A percentile compares a stretch with the other conserved stretches of the same genome.
phyloP scores from a whole-genome alignment of 2,113 vertebrate species.

The Hydrolagus affinis region DNA sequence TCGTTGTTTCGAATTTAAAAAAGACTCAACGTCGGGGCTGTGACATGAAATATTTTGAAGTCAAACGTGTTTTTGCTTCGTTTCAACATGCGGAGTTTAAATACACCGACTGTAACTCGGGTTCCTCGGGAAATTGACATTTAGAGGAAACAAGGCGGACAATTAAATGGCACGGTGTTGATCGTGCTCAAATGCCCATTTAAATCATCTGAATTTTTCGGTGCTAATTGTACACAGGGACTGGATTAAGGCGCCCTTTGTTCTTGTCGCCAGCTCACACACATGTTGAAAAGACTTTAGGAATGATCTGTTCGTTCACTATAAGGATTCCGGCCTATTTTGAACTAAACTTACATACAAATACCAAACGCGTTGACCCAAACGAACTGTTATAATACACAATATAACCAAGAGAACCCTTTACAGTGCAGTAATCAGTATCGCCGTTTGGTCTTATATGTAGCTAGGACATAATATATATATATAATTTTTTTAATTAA shows the following conservation, averaged over 20 bases:
- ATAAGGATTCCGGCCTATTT: neutral
- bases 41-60: no score
- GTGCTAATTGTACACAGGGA: neutral
- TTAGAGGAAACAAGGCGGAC: no score
- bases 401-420: neutral
- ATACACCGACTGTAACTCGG: no score
- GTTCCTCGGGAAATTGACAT: no score
- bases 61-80: no score
- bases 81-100: no score
- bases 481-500: no score
- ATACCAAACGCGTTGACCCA: neutral
- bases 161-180: neutral
- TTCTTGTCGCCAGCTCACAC: conserved; percentile 13
- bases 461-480: neutral
- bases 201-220: neutral
- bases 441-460: neutral
- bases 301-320: no score
- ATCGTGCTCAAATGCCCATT: neutral
- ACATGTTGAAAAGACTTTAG: no score
- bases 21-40: no score
- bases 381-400: neutral
- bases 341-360: neutral
- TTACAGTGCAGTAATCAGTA: neutral
- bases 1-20: no score
- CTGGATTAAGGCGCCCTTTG: conserved; percentile 20